phyloP scores from a whole-genome alignment of 2,888 invertebrate species.

The Hemistola chrysoprasaria region DNA sequence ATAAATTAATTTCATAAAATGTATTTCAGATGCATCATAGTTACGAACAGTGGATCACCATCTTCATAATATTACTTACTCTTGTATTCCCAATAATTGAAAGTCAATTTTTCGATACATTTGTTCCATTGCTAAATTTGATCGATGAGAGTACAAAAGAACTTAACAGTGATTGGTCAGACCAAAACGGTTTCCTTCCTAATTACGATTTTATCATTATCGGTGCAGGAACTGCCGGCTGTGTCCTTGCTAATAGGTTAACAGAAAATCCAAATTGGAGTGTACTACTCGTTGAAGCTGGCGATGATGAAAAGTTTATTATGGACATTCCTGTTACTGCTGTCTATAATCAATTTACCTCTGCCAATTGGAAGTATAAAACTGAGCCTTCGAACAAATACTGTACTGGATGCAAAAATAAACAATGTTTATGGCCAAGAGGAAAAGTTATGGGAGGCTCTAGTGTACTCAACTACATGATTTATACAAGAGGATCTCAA shows the following conservation, averaged over 20 bases:
- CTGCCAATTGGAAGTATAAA: slow-evolving; percentile 80
- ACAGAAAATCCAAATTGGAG: slow-evolving; percentile 41
- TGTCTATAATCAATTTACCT: slow-evolving; percentile 32
- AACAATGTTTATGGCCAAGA: slow-evolving; percentile 80
- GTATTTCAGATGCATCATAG: too few relatives aligned
- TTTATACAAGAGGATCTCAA: slow-evolving; percentile 81
- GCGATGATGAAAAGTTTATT: slow-evolving; percentile 27
- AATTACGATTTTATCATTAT: slow-evolving; percentile 43
- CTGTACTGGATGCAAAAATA: slow-evolving; percentile 25
- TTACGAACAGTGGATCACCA: too few relatives aligned
- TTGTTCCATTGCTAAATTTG: too few relatives aligned
- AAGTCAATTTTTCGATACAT: too few relatives aligned
- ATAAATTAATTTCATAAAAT: too few relatives aligned
- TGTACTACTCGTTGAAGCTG: slow-evolving; percentile 43
- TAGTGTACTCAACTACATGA: slow-evolving; percentile 83
- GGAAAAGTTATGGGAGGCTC: slow-evolving; percentile 85
- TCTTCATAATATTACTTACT: too few relatives aligned
- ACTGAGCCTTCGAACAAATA: slow-evolving; percentile 50
- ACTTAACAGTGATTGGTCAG: too few relatives aligned
- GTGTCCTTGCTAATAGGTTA: slow-evolving; percentile 42
- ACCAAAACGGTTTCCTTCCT: too few relatives aligned
- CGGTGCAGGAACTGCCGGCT: slow-evolving; percentile 43
- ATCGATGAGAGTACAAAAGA: too few relatives aligned
- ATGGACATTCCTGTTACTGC: slow-evolving; percentile 2
- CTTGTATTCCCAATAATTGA: too few relatives aligned